Evolutionary conservation across 2,797 vertebrate genomes (phyloP).

Genomic region (Sarcoramphus papa): DNA sequence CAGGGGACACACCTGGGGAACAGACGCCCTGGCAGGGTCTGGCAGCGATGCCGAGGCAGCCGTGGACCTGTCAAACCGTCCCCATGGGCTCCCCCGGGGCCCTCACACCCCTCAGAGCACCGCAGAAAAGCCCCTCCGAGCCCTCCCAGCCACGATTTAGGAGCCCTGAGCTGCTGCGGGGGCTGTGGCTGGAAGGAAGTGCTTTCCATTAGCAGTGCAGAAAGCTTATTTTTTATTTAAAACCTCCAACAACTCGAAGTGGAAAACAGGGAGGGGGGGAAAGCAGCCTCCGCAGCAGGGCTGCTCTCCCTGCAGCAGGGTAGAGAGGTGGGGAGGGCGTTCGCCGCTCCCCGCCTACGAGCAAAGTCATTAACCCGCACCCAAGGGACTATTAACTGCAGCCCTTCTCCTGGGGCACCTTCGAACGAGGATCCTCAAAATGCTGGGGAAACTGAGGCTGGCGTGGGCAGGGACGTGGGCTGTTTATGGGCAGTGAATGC

Average conservation of each 20-base stretch:
- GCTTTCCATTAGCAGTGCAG: neutral
- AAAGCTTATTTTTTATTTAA: neutral
- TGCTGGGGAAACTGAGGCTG: neutral
- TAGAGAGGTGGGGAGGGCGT: accelerated
- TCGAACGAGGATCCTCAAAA: neutral
- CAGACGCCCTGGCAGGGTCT: accelerated
- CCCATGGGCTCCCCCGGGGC: accelerated
- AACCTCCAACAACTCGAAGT: neutral
- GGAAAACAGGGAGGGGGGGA: neutral
- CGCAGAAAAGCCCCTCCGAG: neutral
- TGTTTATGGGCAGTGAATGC: accelerated
- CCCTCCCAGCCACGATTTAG: neutral
- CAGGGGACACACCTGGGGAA: neutral
- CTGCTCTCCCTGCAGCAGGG: neutral
- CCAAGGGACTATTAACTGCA: neutral
- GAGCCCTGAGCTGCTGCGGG: neutral
- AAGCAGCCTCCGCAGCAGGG: neutral
- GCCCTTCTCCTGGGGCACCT: neutral
- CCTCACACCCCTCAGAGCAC: neutral
- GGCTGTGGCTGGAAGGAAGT: neutral
- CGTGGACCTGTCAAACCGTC: accelerated
- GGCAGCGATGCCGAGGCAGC: accelerated
- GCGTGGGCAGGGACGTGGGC: accelerated
- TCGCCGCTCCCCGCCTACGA: neutral
- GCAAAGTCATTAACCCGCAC: neutral